Evolutionary conservation across 2,888 invertebrate genomes (phyloP), one percentile per base, ranked within the genome.

Genomic region (Camptogramma bilineatum): DNA sequence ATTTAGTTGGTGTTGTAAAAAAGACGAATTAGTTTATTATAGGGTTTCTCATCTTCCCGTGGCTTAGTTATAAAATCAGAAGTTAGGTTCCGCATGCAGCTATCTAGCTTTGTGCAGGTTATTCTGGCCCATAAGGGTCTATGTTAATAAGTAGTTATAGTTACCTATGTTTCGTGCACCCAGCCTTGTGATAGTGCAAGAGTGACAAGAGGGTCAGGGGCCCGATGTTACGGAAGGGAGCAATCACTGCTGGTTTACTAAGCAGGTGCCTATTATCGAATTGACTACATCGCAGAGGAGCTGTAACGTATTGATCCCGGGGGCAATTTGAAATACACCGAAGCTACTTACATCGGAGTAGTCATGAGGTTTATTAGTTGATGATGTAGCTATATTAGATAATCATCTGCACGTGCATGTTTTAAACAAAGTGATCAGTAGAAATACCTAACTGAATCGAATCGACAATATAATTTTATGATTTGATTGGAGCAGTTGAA

Each of bases 161-260:
- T 13, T 39, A 13, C 10, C 2, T 39, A 39, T 21, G 42, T 19
- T 47, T n/a, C 21, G 16, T 55, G 48, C 47, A 54, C 42, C 48
- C 28, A 66, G 34, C 31, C 62, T 61, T 54, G 47, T 34, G 16
- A 59, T 54, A 53, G 64, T 68, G 73, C 68, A 66, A 71, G 70
- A 66, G 67, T 71, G 71, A 70, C 71, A 73, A 73, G 76, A 72
- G 75, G 77, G 80, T 75, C 78, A 80, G 78, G 81, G 80, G 80
- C 79, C 81, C 79, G 63, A 62, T 65, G 66, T 77, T 73, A 73
- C 85, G 88, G 90, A 88, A 87, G 84, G 58, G 73, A 70, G 72
- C 85, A 85, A 88, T 90, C 81, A 74, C 66, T 71, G 76, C 81
- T 79, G 79, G 78, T 84, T 85, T 83, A 83, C 78, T 77, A 74